Evolutionary conservation across 2,797 vertebrate genomes (phyloP), one percentile per base, ranked within the genome.

Genomic region (Danio jaintianensis): DNA sequence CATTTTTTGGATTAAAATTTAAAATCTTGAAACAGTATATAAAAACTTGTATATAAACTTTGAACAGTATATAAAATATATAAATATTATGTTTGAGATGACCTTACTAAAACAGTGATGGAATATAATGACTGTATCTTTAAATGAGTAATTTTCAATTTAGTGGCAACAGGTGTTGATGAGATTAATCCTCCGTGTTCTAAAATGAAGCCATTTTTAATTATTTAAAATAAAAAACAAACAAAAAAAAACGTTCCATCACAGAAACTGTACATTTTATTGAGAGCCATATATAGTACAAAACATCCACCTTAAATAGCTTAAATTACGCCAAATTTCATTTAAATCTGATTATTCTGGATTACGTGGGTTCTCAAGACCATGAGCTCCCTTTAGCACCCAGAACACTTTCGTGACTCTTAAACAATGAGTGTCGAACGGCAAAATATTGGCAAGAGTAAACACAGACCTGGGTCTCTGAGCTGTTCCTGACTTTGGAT

Each of bases 301-400:
- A 88, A 92, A 91, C 66, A 84, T 52, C 74, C 84, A 76, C 52
- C 84, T 80, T 83, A 63, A 91, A 90, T 88, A 90, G 90, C 76
- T 90, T 85, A 84, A 87, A 80, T 73, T 29, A 73, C 20, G 42
- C 40, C 71, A 59, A 47, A 63, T 16, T 53, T 50, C 15, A 71
- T 63, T 63, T 53, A 55, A 73, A 78, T 36, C 6, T 69, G 52
- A 62, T 6, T 29, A 15, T 71, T 62, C 42, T 59, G 43, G n/a
- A 61, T 29, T 15, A 48, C 29, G 0, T 77, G 50, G 52, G 45
- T 18, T 58, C 16, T 67, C 52, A 62, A 16, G 64, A 67, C 36
- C 15, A 67, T 36, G 4, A 42, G 62, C 29, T 73, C 36, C 42
- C 40, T 58, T 74, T 66, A 67, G 63, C 63, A 50, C 63, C 38